Conservation (phyloP, 2,888 invertebrate genomes). For the Euspilapteryx auroguttella region DNA sequence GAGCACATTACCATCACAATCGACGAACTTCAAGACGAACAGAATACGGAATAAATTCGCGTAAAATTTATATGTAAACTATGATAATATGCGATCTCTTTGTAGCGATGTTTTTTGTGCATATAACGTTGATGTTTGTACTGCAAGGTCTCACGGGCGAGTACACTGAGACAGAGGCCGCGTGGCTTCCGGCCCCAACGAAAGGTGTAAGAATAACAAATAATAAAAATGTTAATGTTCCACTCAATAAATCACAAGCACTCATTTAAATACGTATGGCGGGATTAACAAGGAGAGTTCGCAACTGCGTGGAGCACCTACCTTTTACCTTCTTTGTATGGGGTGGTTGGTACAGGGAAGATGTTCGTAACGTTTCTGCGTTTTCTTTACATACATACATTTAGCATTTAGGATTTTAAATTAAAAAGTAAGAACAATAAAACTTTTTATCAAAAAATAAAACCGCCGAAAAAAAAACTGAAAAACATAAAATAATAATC, state of each 20-base stretch:
- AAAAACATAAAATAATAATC: no score
- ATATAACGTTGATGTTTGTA: slow-evolving; percentile 23
- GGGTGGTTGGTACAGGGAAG: not conserved
- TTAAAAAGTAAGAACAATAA: no score
- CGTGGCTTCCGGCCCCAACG: slow-evolving; percentile 56
- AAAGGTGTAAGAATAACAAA: slow-evolving; percentile 62
- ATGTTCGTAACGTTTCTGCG: no score
- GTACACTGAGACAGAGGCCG: slow-evolving; percentile 52
- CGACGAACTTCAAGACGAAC: slow-evolving; percentile 38
- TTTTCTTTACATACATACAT: no score
- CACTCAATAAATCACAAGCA: slow-evolving; percentile 62
- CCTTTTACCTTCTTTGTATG: slow-evolving; percentile 13
- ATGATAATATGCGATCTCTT: slow-evolving; percentile 51
- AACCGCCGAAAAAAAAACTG: no score
- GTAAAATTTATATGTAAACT: slow-evolving; percentile 61
- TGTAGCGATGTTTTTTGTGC: slow-evolving; percentile 31
- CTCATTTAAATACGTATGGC: slow-evolving; percentile 58
- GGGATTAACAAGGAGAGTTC: slow-evolving; percentile 50
- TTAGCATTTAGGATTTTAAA: no score
- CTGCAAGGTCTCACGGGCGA: slow-evolving; percentile 51
- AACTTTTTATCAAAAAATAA: no score
- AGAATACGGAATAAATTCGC: slow-evolving; percentile 54
- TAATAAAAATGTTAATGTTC: slow-evolving; percentile 64
- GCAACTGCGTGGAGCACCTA: slow-evolving; percentile 25
- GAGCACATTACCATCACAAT: slow-evolving; percentile 57